phyloP scores from a whole-genome alignment of 2,113 vertebrate species.

The Melanotaenia duboulayi region DNA sequence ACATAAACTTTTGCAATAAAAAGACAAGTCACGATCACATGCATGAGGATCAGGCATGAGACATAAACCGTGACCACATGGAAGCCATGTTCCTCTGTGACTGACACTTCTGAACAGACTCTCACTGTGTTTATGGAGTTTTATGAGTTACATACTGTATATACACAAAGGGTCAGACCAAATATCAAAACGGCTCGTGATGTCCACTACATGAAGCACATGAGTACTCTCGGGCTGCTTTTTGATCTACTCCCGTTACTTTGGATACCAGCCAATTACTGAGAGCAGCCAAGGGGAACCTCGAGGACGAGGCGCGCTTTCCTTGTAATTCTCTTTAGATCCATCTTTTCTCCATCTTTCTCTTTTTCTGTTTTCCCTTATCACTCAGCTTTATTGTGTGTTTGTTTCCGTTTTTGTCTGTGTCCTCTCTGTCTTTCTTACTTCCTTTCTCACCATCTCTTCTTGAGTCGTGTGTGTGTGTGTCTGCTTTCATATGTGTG shows the following conservation, averaged over 20 bases:
- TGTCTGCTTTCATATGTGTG: slow-evolving; percentile 52
- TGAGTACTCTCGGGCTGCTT: slow-evolving; percentile 58
- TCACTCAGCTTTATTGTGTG: slow-evolving; percentile 24
- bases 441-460: slow-evolving; percentile 32
- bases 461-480: slow-evolving; percentile 22
- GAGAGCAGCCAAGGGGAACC: slow-evolving; percentile 65
- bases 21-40: slow-evolving; percentile 23
- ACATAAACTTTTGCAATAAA: background rate
- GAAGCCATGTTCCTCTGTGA: slow-evolving; percentile 25
- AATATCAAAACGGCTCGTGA: slow-evolving; percentile 63
- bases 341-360: slow-evolving; percentile 26
- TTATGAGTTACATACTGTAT: slow-evolving; percentile 27
- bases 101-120: slow-evolving; percentile 55
- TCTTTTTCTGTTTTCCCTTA: slow-evolving; percentile 16
- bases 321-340: slow-evolving; percentile 54
- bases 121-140: slow-evolving; percentile 42
- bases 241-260: slow-evolving; percentile 67
- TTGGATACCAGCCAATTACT: slow-evolving; percentile 75
- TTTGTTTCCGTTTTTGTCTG: slow-evolving; percentile 34
- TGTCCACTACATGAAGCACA: slow-evolving; percentile 72
- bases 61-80: slow-evolving; percentile 22
- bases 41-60: slow-evolving; percentile 3
- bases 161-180: slow-evolving; percentile 22
- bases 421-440: slow-evolving; percentile 27
- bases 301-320: slow-evolving; percentile 21